Base-by-base conservation (phyloP, 30 jellyfish, hydroid and myxozoan genomes). In the Phacellophora camtschatica region DNA sequence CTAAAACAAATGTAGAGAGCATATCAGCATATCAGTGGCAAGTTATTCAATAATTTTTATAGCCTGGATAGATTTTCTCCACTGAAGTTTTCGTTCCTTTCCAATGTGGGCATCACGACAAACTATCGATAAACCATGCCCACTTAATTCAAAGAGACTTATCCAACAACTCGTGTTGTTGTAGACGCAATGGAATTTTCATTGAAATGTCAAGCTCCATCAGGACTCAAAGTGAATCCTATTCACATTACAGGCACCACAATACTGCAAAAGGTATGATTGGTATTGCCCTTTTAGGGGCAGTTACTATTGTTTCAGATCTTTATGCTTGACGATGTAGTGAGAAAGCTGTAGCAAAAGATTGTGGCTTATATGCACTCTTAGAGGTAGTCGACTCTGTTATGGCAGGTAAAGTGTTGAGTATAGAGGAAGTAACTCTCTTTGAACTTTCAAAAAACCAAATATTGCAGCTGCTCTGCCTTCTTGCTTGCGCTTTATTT, bases 371-470 rank as follows among this genome's bases (percentile, higher is more conserved):
- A 7, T 10, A 10, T 3, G 29, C 23, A 4, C 28, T 81, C 18
- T 34, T 46, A 16, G 80, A 41, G 56, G 16, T 15, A 22, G 88
- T 6, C 13, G 93, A 81, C 56, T 42, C 77, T 28, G 65, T 81
- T 31, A 77, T 70, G 93, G 84, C 91, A 13, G 93, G 50, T 46
- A 69, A 77, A 62, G 92, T n/a, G n/a, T n/a, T 53, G 30, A 62
- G 30, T 19, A 62, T 27, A 19, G 62, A 62, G 49, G 76, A 53
- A 24, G 76, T 62, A 19, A 10, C 12, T 24, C 53, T 5, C 18
- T 62, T 28, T 25, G 76, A 62, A 18, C 76, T 27, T 12, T 54
- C 68, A 54, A 0, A 8, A 27, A 62, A 62, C 76, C 53, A 24
- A 62, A 62, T 62, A 20, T 31, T 19, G 51, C 76, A 20, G 49